Evolutionary conservation across 2,888 invertebrate species (phyloP).

Genomic region (Diogma glabrata): DNA sequence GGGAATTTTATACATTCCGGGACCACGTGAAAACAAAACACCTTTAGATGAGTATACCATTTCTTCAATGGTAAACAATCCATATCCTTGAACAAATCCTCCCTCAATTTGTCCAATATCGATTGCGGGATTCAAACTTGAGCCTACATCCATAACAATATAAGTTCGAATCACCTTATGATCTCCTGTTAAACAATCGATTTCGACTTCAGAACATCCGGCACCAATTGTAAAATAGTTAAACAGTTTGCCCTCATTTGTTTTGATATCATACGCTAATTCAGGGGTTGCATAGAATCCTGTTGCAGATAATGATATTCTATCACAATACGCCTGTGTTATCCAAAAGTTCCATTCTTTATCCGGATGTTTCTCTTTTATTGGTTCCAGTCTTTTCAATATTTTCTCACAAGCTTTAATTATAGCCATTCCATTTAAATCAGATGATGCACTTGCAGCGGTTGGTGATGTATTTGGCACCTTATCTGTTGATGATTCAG

Average conservation of each 20-base stretch:
- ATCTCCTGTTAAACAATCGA: slow-evolving; percentile 89
- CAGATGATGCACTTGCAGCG: slow-evolving; percentile 79
- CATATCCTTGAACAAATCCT: slow-evolving; percentile 89
- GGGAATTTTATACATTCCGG: slow-evolving; percentile 89
- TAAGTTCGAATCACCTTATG: slow-evolving; percentile 80
- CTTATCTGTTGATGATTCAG: slow-evolving; percentile 79
- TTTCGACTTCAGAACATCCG: slow-evolving; percentile 80
- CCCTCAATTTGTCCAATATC: slow-evolving; percentile 97
- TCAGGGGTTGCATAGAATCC: slow-evolving; percentile 72
- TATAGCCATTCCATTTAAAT: slow-evolving; percentile 86
- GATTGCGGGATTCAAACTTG: slow-evolving; percentile 90
- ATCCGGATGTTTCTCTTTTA: slow-evolving; percentile 60
- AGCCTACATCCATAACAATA: slow-evolving; percentile 94
- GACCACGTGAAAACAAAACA: slow-evolving; percentile 70
- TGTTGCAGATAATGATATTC: slow-evolving; percentile 68
- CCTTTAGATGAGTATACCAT: slow-evolving; percentile 77
- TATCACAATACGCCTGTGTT: slow-evolving; percentile 57
- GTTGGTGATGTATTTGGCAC: slow-evolving; percentile 85
- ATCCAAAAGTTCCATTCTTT: slow-evolving; percentile 81
- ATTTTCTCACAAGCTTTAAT: slow-evolving; percentile 69
- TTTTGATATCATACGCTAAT: no score
- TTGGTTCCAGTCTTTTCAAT: slow-evolving; percentile 58
- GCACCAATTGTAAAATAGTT: slow-evolving; percentile 81
- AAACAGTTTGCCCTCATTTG: slow-evolving; percentile 59
- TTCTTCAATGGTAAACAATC: slow-evolving; percentile 84